Evolutionary conservation across 2,797 vertebrate genomes (phyloP).

Genomic region (Australoheros facetus): DNA sequence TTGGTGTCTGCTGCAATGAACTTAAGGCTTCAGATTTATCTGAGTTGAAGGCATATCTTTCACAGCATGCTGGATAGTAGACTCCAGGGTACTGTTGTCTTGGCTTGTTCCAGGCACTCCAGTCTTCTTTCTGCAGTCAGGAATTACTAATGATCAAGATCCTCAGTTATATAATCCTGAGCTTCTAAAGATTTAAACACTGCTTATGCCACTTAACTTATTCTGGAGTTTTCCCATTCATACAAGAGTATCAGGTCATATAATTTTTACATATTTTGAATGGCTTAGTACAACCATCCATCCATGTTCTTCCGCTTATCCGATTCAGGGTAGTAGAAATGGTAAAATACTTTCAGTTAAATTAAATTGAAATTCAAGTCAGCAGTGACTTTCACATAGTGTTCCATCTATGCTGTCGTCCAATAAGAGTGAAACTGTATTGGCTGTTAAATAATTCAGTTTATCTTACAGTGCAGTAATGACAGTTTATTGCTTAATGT

Average conservation of each 20-base stretch:
- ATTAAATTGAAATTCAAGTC: neutral
- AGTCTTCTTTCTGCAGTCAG: neutral
- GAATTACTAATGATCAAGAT: neutral
- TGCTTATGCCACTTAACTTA: neutral
- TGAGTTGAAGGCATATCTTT: neutral
- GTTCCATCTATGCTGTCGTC: neutral
- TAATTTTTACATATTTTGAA: neutral
- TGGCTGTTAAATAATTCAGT: neutral
- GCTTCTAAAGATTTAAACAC: neutral
- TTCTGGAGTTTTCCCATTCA: neutral
- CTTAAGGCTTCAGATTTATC: constrained; percentile 4
- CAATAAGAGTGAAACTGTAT: neutral
- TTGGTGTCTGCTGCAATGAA: neutral
- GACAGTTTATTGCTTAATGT: neutral
- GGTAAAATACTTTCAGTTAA: neutral
- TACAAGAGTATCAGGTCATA: neutral
- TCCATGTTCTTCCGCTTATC: too few species aligned
- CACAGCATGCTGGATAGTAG: neutral
- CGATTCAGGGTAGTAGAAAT: neutral
- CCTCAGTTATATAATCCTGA: neutral
- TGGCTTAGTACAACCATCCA: neutral
- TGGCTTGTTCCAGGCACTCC: neutral
- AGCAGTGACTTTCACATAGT: neutral
- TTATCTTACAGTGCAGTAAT: neutral
- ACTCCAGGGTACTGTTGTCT: neutral